A percentile compares a stretch with the other conserved stretches of the same genome.
Conservation (phyloP, 1,140 invertebrate genomes). For the Ectropis grisescens region DNA sequence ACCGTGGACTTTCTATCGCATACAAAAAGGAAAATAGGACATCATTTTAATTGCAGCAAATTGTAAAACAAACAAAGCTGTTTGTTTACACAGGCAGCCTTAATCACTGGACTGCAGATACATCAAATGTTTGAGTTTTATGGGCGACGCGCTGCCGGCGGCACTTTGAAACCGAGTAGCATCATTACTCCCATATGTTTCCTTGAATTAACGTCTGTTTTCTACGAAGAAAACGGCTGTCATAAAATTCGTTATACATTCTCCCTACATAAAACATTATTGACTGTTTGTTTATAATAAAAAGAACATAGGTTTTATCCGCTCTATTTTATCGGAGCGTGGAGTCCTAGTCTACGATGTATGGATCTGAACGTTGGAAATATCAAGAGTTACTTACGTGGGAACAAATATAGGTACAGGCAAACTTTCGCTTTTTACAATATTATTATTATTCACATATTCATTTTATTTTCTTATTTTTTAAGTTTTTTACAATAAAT, state of each 20-base stretch:
- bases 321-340: too few species aligned
- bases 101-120: constrained; percentile 41
- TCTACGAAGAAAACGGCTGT: constrained; percentile 53
- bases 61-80: constrained; percentile 43
- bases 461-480: too few species aligned
- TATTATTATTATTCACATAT: too few species aligned
- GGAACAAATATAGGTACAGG: too few species aligned
- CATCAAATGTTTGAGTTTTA: constrained; percentile 58
- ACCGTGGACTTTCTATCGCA: too few species aligned
- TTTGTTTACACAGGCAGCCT: constrained; percentile 46
- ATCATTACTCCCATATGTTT: constrained; percentile 60
- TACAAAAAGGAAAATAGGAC: too few species aligned
- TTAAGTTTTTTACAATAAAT: too few species aligned
- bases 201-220: constrained; percentile 67
- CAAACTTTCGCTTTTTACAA: too few species aligned
- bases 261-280: constrained; percentile 50
- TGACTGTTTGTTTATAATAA: constrained; percentile 55
- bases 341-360: too few species aligned
- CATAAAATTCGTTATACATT: constrained; percentile 53
- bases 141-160: constrained; percentile 33
- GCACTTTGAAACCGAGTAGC: constrained; percentile 58
- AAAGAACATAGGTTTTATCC: constrained; percentile 15
- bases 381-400: too few species aligned
- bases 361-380: too few species aligned
- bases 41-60: constrained; percentile 4